Conservation (phyloP, 2,797 vertebrate species). For the Phalloptychus januarius region DNA sequence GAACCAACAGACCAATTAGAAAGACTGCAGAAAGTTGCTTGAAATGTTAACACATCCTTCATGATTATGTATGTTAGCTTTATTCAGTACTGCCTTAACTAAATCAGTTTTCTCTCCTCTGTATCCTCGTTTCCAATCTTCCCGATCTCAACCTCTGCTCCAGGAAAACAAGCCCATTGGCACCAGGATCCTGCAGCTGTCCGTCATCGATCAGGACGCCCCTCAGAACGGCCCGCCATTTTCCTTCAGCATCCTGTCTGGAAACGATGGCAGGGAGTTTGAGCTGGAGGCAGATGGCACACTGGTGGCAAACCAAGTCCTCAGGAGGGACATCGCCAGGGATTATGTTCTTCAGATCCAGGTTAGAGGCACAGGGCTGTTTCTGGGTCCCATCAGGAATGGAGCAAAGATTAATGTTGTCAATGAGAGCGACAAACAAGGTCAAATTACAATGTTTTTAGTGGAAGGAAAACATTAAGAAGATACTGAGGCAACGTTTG, state of each 20-base stretch:
- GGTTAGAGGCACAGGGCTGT: constrained; percentile 78
- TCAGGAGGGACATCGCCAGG: constrained; percentile 85
- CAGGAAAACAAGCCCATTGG: constrained; percentile 97
- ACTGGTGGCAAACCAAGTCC: constrained; percentile 89
- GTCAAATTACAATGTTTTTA: neutral
- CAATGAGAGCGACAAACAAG: neutral
- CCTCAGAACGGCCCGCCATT: constrained; percentile 96
- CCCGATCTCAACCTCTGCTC: neutral
- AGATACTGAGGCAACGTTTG: neutral
- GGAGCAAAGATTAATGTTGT: neutral
- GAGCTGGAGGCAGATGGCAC: constrained; percentile 87
- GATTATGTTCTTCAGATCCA: constrained; percentile 90
- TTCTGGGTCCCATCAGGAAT: neutral
- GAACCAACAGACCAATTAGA: neutral
- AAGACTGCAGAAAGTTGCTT: neutral
- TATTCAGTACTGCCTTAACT: neutral
- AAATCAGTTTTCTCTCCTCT: neutral
- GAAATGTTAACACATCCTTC: neutral
- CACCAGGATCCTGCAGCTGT: constrained; percentile 93
- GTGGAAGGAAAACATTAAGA: neutral
- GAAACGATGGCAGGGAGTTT: constrained; percentile 92
- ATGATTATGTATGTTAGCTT: neutral
- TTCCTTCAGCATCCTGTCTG: constrained; percentile 88
- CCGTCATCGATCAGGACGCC: constrained; percentile 93
- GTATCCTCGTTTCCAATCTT: neutral